These are phyloP conservation scores for Heliconius congener DNA, from an alignment of 1,140 invertebrate species.

Conservation along the genomic window DNA sequence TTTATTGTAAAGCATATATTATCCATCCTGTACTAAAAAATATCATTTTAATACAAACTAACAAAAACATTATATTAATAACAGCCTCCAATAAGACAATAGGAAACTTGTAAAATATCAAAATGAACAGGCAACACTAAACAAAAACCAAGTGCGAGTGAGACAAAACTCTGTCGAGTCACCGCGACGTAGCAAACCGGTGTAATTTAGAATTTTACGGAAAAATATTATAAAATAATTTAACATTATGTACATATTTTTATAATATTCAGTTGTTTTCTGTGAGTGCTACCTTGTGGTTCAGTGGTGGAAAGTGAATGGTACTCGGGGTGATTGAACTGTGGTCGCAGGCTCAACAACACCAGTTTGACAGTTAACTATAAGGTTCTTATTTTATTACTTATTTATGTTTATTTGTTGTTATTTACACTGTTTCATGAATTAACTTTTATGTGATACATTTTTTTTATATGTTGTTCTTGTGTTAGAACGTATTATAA, in stretches of 20 bases:
- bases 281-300: slow-evolving; percentile 31
- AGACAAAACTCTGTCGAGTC: slow-evolving; percentile 64
- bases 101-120: background rate
- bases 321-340: slow-evolving; percentile 63
- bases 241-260: slow-evolving; percentile 17
- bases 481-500: background rate
- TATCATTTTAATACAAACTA: background rate
- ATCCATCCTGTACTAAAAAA: background rate
- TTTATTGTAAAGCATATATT: too few relatives aligned
- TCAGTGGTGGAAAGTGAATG: slow-evolving; percentile 45
- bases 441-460: background rate
- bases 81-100: background rate
- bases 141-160: slow-evolving; percentile 51
- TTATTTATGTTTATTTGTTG: background rate
- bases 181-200: slow-evolving; percentile 51
- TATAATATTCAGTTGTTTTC: slow-evolving; percentile 34
- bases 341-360: slow-evolving; percentile 29
- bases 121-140: slow-evolving; percentile 51
- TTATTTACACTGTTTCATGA: background rate
- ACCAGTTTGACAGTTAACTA: slow-evolving; percentile 30
- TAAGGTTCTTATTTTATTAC: slow-evolving; percentile 27
- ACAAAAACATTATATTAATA: background rate
- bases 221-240: slow-evolving; percentile 58
- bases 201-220: slow-evolving; percentile 49
- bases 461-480: background rate